phyloP scores from a whole-genome alignment of 2,888 invertebrate genomes.

The Adela reaumurella region DNA sequence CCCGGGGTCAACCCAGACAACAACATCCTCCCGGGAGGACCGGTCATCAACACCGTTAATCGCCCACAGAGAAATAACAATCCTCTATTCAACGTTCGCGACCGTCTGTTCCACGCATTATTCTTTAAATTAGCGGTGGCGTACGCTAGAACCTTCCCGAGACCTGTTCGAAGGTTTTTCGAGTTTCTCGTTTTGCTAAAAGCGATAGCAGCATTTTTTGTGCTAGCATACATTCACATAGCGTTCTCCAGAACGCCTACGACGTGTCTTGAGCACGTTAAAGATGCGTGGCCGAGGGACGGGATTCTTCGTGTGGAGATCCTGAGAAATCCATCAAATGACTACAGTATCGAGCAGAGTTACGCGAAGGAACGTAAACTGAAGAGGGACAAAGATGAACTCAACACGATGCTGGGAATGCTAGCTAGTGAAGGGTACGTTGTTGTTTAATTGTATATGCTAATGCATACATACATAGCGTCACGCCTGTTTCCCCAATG shows the following conservation, averaged over 20 bases:
- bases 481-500: too few species aligned
- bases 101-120: slow-evolving; percentile 90
- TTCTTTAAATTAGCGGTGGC: slow-evolving; percentile 89
- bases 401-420: slow-evolving; percentile 59
- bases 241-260: slow-evolving; percentile 90
- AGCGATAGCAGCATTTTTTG: slow-evolving; percentile 77
- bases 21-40: slow-evolving; percentile 52
- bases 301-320: slow-evolving; percentile 93
- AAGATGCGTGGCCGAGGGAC: slow-evolving; percentile 89
- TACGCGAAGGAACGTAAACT: slow-evolving; percentile 78
- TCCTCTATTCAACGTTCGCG: slow-evolving; percentile 80
- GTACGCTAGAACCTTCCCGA: slow-evolving; percentile 88
- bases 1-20: slow-evolving; percentile 50
- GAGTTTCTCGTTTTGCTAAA: slow-evolving; percentile 80
- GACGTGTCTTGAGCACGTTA: slow-evolving; percentile 86
- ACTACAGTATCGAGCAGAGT: slow-evolving; percentile 77
- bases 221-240: slow-evolving; percentile 92
- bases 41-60: slow-evolving; percentile 49
- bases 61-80: slow-evolving; percentile 63
- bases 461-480: too few species aligned
- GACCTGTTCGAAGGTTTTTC: slow-evolving; percentile 74
- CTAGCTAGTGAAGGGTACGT: slow-evolving; percentile 64
- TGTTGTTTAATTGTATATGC: not conserved
- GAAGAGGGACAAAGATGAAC: slow-evolving; percentile 62
- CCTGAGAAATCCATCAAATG: slow-evolving; percentile 63